phyloP scores from a whole-genome alignment of 2,113 vertebrate species.

The Vidua chalybeata region DNA sequence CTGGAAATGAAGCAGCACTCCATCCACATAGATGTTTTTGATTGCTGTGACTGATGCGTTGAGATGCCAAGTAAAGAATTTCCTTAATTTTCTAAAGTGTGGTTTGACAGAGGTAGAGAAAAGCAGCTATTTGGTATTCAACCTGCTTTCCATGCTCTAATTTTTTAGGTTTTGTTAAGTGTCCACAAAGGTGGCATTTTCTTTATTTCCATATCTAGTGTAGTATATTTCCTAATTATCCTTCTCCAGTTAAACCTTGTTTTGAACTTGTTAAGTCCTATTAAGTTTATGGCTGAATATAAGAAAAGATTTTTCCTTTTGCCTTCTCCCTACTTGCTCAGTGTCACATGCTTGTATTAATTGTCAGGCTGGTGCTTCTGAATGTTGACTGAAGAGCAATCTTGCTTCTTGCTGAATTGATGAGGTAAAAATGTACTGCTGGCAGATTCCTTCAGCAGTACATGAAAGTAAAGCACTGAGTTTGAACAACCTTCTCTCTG shows the following conservation, averaged over 20 bases:
- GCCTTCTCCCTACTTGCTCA: neutral
- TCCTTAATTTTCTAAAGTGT: neutral
- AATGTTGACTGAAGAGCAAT: slow-evolving; percentile 43
- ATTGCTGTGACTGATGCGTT: neutral
- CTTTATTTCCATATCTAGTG: neutral
- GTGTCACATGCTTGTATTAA: neutral
- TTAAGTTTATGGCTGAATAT: neutral
- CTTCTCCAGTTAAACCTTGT: neutral
- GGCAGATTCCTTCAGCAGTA: neutral
- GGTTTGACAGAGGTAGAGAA: neutral
- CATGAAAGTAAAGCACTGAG: neutral
- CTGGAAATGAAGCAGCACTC: neutral
- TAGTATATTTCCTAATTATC: neutral
- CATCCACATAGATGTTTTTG: neutral
- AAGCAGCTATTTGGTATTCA: neutral
- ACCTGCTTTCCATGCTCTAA: neutral
- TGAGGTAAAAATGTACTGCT: slow-evolving; percentile 34
- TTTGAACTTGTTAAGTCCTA: neutral
- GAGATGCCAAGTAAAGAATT: neutral
- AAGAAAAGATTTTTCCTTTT: neutral
- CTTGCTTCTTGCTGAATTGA: slow-evolving; percentile 48
- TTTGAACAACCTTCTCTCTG: slow-evolving; percentile 29
- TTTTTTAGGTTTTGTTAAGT: neutral
- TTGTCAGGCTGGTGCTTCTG: slow-evolving; percentile 28
- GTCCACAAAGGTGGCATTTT: neutral